phyloP scores from a whole-genome alignment of 2,888 invertebrate species.

The Clivina fossor region DNA sequence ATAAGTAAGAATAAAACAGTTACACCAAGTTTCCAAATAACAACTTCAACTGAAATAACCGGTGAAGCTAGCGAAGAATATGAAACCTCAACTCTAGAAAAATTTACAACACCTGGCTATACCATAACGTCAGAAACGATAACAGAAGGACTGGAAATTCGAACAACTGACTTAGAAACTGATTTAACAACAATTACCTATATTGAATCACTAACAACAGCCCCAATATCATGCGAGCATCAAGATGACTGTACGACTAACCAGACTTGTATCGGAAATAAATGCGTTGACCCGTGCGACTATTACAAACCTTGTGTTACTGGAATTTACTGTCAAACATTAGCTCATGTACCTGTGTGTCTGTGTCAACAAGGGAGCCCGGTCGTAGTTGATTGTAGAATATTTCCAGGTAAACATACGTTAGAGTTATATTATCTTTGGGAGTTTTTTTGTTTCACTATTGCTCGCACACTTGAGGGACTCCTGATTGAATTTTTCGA shows the following conservation, averaged over 20 bases:
- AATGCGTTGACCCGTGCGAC: slow-evolving; percentile 59
- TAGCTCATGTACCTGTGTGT: slow-evolving; percentile 60
- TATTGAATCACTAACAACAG: slow-evolving; percentile 23
- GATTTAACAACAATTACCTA: slow-evolving; percentile 24
- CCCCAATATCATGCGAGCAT: slow-evolving; percentile 17
- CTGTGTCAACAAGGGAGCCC: slow-evolving; percentile 56
- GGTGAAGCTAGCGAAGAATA: slow-evolving; percentile 9
- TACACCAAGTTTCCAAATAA: slow-evolving; percentile 11
- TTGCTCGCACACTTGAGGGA: slow-evolving; percentile 42
- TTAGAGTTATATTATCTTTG: slow-evolving; percentile 38
- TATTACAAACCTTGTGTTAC: slow-evolving; percentile 53
- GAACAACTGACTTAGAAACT: slow-evolving; percentile 30
- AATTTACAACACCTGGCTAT: slow-evolving; percentile 17
- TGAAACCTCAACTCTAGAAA: slow-evolving; percentile 9
- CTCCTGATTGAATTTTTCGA: slow-evolving; percentile 19
- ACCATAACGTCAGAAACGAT: slow-evolving; percentile 29
- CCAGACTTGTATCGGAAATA: slow-evolving; percentile 55
- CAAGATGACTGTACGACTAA: slow-evolving; percentile 51
- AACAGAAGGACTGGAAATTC: slow-evolving; percentile 27
- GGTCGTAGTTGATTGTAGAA: slow-evolving; percentile 58
- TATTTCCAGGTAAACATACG: slow-evolving; percentile 62
- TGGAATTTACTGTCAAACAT: slow-evolving; percentile 55
- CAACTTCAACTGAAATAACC: too few species aligned
- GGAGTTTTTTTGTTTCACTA: slow-evolving; percentile 36
- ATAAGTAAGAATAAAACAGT: slow-evolving; percentile 3